phyloP scores from a whole-genome alignment of 2,113 vertebrate species.

The sheep (Ovis aries) region ARS-UI_Ramb_v3.0 NC_056055.1:95397001-95397500 shows the following conservation, averaged over 20 bases:
- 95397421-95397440: background rate
- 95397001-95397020: slow-evolving; percentile 37
- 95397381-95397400: background rate
- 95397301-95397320: slow-evolving; percentile 24
- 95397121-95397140: slow-evolving; percentile 30
- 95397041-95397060: slow-evolving; percentile 8
- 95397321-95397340: background rate
- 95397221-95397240: slow-evolving; percentile 1
- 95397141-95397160: background rate
- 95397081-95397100: background rate
- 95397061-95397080: background rate
- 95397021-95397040: slow-evolving; percentile 26
- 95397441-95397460: background rate
- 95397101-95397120: background rate
- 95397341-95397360: background rate
- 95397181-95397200: background rate
- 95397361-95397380: background rate
- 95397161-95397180: slow-evolving; percentile 33
- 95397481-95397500: background rate
- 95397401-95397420: background rate
- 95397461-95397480: background rate
- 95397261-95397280: slow-evolving; percentile 36
- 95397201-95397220: background rate
- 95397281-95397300: background rate
- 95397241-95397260: background rate